A percentile compares a stretch with the other conserved stretches of the same genome.
Conservation (phyloP, 2,888 invertebrate genomes). For the Eupithecia tripunctaria region DNA sequence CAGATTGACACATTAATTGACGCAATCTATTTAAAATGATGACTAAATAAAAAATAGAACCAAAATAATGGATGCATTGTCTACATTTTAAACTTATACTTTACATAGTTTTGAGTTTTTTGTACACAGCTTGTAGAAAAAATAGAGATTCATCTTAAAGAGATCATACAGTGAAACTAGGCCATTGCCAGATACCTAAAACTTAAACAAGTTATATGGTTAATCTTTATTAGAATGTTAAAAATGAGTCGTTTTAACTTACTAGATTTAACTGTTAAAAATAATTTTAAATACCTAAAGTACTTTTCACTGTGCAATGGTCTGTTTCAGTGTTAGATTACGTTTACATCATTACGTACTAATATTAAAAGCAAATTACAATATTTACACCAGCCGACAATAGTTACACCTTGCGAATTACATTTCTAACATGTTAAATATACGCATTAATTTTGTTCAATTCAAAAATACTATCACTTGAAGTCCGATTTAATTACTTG, state of each 20-base stretch:
- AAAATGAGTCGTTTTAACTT: neutral
- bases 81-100: slow-evolving; percentile 47
- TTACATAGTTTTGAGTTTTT: slow-evolving; percentile 78
- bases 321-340: slow-evolving; percentile 81
- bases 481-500: slow-evolving; percentile 60
- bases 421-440: slow-evolving; percentile 57
- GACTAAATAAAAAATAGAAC: slow-evolving; percentile 41
- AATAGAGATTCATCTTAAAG: slow-evolving; percentile 83
- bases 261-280: slow-evolving; percentile 30
- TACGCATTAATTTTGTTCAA: slow-evolving; percentile 68
- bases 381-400: slow-evolving; percentile 78
- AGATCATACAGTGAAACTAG: slow-evolving; percentile 83
- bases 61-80: slow-evolving; percentile 43
- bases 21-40: slow-evolving; percentile 62
- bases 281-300: slow-evolving; percentile 29
- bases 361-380: slow-evolving; percentile 81
- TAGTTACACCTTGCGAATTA: slow-evolving; percentile 60
- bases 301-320: slow-evolving; percentile 69
- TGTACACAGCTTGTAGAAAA: slow-evolving; percentile 84
- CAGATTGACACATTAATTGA: slow-evolving; percentile 81
- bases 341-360: slow-evolving; percentile 64
- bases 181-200: slow-evolving; percentile 67
- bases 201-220: slow-evolving; percentile 15
- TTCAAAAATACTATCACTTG: slow-evolving; percentile 54
- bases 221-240: slow-evolving; percentile 11